Evolutionary conservation across 2,888 invertebrate genomes (phyloP).

Genomic region (Ophion ellenae): DNA sequence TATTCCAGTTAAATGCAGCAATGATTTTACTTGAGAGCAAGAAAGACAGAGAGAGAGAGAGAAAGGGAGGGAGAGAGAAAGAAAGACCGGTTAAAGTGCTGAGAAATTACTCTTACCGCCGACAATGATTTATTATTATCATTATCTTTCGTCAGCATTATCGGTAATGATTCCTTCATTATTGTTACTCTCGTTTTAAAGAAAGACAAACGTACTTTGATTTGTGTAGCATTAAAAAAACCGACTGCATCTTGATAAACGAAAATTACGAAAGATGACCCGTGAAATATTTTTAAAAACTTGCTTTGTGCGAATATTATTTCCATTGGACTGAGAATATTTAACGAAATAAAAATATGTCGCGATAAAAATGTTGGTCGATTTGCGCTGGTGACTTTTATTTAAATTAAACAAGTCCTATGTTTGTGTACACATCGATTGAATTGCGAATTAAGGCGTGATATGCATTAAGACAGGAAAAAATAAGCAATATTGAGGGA

Average conservation of each 20-base stretch:
- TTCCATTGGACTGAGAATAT: not conserved
- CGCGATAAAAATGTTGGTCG: not conserved
- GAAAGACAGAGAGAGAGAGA: not conserved
- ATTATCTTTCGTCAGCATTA: not conserved
- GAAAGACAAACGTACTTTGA: not conserved
- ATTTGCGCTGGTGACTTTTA: too few relatives aligned
- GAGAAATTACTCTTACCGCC: slow-evolving; percentile 46
- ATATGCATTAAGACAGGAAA: too few relatives aligned
- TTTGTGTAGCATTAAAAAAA: not conserved
- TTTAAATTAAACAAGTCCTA: too few relatives aligned
- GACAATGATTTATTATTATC: slow-evolving; percentile 33
- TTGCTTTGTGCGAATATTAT: not conserved
- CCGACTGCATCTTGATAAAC: too few relatives aligned
- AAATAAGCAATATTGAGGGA: too few relatives aligned
- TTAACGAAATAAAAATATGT: not conserved
- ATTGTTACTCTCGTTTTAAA: not conserved
- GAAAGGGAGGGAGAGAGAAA: not conserved
- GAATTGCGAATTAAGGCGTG: too few relatives aligned
- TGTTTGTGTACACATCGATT: too few relatives aligned
- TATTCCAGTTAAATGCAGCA: slow-evolving; percentile 55
- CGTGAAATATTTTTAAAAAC: too few relatives aligned
- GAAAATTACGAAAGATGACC: too few relatives aligned
- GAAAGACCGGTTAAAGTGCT: slow-evolving; percentile 29
- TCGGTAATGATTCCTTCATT: not conserved
- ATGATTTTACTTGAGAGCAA: slow-evolving; percentile 33